These are phyloP conservation scores for Cheilosia soror DNA, from an alignment of 2,888 invertebrate genomes.

Conservation along the genomic window DNA sequence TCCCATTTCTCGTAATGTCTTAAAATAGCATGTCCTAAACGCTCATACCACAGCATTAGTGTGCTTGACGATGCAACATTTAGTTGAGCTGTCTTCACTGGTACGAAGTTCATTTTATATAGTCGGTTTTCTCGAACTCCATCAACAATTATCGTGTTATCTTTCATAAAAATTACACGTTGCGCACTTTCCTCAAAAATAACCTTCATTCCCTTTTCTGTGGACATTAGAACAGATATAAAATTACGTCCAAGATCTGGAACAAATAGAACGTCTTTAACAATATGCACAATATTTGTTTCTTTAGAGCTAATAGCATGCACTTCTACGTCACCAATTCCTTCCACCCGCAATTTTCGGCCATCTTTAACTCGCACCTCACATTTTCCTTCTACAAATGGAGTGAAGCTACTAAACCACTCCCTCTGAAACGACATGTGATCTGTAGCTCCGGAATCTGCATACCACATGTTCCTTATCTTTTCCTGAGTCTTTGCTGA, in stretches of 20 bases:
- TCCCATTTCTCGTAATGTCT: conserved; percentile 44
- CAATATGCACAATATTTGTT: too few species aligned
- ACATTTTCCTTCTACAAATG: too few species aligned
- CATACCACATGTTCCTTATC: too few species aligned
- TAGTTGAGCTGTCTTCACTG: conserved; percentile 32
- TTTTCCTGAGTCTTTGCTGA: too few species aligned
- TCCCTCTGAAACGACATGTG: too few species aligned
- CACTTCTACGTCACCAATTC: too few species aligned
- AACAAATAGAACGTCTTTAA: too few species aligned
- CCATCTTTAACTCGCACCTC: too few species aligned
- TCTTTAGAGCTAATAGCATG: too few species aligned
- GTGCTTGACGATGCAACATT: conserved; percentile 37
- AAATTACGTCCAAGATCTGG: conserved; percentile 62
- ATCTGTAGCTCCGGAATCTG: too few species aligned
- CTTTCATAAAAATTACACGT: conserved; percentile 60
- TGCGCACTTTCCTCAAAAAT: conserved; percentile 57
- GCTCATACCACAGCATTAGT: conserved; percentile 62
- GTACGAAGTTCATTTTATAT: conserved; percentile 63
- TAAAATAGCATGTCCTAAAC: conserved; percentile 61
- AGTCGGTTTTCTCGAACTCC: conserved; percentile 55
- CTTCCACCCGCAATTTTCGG: too few species aligned
- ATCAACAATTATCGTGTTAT: conserved; percentile 48
- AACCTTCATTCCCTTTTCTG: conserved; percentile 57
- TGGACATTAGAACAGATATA: conserved; percentile 51
- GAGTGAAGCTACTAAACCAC: too few species aligned